These are phyloP conservation scores for Erebia aethiops DNA, from an alignment of 2,888 invertebrate species.

Conservation along the genomic window DNA sequence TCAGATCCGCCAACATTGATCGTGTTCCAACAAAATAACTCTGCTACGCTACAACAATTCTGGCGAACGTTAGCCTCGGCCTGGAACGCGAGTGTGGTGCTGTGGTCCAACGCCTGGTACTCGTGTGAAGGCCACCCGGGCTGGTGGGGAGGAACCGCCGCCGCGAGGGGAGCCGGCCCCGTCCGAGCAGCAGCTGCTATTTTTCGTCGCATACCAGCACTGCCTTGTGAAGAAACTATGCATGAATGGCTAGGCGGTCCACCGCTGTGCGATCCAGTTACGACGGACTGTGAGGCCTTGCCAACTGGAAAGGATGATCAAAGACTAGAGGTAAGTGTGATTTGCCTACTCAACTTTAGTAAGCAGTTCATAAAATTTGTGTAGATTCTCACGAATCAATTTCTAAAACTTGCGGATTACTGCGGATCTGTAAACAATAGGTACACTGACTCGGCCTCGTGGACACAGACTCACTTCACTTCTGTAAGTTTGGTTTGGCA, in stretches of 20 bases:
- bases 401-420: no score
- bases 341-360: background rate
- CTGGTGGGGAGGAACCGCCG: slow-evolving; percentile 77
- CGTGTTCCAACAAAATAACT: slow-evolving; percentile 77
- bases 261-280: slow-evolving; percentile 64
- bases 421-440: no score
- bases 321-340: slow-evolving; percentile 59
- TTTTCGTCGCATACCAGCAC: slow-evolving; percentile 84
- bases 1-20: slow-evolving; percentile 66
- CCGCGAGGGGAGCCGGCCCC: slow-evolving; percentile 67
- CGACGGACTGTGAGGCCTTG: slow-evolving; percentile 69
- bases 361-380: background rate
- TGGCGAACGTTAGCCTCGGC: slow-evolving; percentile 80
- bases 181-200: slow-evolving; percentile 84
- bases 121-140: slow-evolving; percentile 67
- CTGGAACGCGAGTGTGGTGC: slow-evolving; percentile 73
- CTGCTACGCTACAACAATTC: slow-evolving; percentile 77
- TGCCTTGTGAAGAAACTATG: slow-evolving; percentile 89
- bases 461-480: no score
- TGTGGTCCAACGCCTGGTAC: slow-evolving; percentile 78
- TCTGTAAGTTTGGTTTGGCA: no score
- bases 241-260: slow-evolving; percentile 86
- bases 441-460: no score
- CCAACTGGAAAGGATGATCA: slow-evolving; percentile 54
- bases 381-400: no score